Evolutionary conservation across 2,888 invertebrate species (phyloP).

Genomic region (Eulithis prunata): DNA sequence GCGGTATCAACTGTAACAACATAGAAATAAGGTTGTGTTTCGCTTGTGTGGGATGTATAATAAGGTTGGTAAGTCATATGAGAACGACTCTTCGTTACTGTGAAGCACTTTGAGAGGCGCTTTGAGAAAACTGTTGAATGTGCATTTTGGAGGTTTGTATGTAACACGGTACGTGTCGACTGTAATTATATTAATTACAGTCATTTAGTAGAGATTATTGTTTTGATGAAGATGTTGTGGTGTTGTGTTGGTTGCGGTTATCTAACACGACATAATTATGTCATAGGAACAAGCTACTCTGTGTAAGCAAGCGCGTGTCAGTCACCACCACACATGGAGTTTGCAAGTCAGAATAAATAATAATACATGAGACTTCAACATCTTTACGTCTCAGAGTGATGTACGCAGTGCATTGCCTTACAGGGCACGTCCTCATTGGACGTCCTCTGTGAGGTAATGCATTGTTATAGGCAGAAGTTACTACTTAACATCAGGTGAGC

Average conservation of each 20-base stretch:
- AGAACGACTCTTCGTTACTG: conserved; percentile 57
- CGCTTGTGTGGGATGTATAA: background rate
- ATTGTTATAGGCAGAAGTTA: no score
- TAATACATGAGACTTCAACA: no score
- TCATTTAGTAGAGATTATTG: background rate
- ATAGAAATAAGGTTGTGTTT: conserved; percentile 20
- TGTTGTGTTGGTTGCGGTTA: background rate
- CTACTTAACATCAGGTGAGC: no score
- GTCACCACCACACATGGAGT: no score
- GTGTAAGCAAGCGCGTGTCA: no score
- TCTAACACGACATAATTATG: no score
- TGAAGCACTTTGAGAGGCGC: conserved; percentile 44
- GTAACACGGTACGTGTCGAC: conserved; percentile 14
- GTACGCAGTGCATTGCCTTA: no score
- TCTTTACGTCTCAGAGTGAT: no score
- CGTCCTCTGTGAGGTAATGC: no score
- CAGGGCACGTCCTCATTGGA: no score
- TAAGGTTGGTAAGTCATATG: conserved; percentile 34
- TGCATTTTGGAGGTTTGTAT: conserved; percentile 48
- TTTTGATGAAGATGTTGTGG: background rate
- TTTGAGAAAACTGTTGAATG: conserved; percentile 56
- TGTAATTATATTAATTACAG: conserved; percentile 16
- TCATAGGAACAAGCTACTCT: no score
- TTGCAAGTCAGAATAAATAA: no score
- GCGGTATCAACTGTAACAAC: background rate